These are phyloP conservation scores for Apamea anceps DNA, from an alignment of 2,888 invertebrate species.

Conservation along the genomic window DNA sequence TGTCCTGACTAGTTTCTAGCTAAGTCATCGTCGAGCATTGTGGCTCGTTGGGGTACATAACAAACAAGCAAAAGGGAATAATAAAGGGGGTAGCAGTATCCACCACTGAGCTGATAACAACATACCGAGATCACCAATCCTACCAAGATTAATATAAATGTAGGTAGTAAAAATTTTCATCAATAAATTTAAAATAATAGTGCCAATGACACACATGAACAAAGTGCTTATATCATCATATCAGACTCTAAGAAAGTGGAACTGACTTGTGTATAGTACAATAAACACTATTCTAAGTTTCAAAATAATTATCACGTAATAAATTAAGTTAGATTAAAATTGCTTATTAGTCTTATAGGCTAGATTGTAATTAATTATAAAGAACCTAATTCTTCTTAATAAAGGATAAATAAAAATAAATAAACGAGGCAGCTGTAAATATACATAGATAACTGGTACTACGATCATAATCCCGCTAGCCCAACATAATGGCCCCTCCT, in stretches of 20 bases:
- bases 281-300: too few species aligned
- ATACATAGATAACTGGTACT: neutral
- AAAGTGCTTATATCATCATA: too few species aligned
- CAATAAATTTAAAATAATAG: neutral
- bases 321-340: too few species aligned
- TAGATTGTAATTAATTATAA: too few species aligned
- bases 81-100: neutral
- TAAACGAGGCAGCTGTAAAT: neutral
- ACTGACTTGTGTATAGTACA: too few species aligned
- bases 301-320: too few species aligned
- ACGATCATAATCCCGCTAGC: neutral
- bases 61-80: neutral
- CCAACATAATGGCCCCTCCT: neutral
- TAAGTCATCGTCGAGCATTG: constrained; percentile 52
- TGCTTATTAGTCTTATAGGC: too few species aligned
- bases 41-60: constrained; percentile 13
- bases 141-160: neutral
- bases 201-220: too few species aligned
- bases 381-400: too few species aligned
- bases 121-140: neutral
- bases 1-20: constrained; percentile 51
- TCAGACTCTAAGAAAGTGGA: too few species aligned
- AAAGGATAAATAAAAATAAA: too few species aligned
- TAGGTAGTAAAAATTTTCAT: neutral
- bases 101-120: constrained; percentile 1